phyloP scores from a whole-genome alignment of 2,888 invertebrate species.

The Nephrotoma appendiculata region DNA sequence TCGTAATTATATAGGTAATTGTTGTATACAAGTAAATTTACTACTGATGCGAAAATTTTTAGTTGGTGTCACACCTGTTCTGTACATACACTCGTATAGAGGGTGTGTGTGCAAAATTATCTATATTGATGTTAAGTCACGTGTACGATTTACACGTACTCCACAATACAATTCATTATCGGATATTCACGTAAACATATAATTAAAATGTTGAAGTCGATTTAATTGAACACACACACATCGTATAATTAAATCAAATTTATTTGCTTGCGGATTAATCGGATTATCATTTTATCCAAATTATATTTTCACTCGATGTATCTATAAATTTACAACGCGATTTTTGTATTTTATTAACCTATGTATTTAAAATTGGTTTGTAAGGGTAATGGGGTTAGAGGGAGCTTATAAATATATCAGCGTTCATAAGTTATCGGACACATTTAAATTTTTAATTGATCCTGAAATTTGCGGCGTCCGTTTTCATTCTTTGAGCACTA shows the following conservation, averaged over 20 bases:
- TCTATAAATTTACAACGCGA: too few species aligned
- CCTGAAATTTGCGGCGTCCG: too few species aligned
- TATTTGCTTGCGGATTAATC: background rate
- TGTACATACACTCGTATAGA: background rate
- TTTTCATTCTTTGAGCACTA: too few species aligned
- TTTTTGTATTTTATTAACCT: too few species aligned
- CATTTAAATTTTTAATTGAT: too few species aligned
- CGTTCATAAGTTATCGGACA: too few species aligned
- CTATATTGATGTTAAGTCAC: too few species aligned
- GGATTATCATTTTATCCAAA: background rate
- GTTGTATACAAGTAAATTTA: background rate
- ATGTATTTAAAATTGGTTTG: too few species aligned
- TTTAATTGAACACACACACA: background rate
- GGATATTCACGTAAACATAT: background rate
- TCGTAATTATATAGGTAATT: background rate
- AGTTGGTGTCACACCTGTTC: background rate
- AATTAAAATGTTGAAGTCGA: background rate
- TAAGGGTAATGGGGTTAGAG: too few species aligned
- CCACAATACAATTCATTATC: background rate
- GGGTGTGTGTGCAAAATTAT: background rate
- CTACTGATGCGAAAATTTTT: background rate
- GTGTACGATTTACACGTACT: background rate
- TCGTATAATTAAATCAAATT: background rate
- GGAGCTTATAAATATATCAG: too few species aligned
- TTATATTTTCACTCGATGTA: too few species aligned